Evolutionary conservation across 2,888 invertebrate species (phyloP).

Genomic region (Sialis lutaria): DNA sequence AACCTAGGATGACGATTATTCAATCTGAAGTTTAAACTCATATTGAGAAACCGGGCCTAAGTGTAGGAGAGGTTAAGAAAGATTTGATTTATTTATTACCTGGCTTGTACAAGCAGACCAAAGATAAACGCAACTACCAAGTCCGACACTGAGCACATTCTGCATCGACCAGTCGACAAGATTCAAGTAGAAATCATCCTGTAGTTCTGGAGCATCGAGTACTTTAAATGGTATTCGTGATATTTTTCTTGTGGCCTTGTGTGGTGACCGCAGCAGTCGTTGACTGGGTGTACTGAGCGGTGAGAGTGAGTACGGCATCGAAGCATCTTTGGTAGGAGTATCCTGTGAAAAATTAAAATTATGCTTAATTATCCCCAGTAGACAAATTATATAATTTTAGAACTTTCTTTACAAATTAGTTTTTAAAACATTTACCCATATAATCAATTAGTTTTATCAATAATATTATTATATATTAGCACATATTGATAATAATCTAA

Average conservation of each 20-base stretch:
- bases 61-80: not conserved
- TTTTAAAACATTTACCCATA: too few species aligned
- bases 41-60: not conserved
- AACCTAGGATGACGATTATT: too few species aligned
- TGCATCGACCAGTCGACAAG: conserved; percentile 99
- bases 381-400: too few species aligned
- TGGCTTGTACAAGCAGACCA: conserved; percentile 99
- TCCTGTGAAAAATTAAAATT: conserved; percentile 36
- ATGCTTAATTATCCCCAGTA: too few species aligned
- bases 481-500: too few species aligned
- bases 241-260: conserved; percentile 96
- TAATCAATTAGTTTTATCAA: too few species aligned
- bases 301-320: conserved; percentile 81
- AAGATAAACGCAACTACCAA: conserved; percentile 93
- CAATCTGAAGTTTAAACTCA: too few species aligned
- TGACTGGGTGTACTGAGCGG: conserved; percentile 93
- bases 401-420: too few species aligned
- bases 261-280: conserved; percentile 79
- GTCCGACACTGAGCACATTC: conserved; percentile 93
- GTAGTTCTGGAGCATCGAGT: conserved; percentile 87
- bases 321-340: conserved; percentile 50
- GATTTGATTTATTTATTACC: conserved; percentile 25
- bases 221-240: conserved; percentile 98
- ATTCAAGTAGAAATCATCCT: conserved; percentile 98
- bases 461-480: too few species aligned